A percentile compares a stretch with the other conserved stretches of the same genome.
Conservation (phyloP, 2,113 vertebrate genomes). For the Pseudorectes ferrugineus region DNA sequence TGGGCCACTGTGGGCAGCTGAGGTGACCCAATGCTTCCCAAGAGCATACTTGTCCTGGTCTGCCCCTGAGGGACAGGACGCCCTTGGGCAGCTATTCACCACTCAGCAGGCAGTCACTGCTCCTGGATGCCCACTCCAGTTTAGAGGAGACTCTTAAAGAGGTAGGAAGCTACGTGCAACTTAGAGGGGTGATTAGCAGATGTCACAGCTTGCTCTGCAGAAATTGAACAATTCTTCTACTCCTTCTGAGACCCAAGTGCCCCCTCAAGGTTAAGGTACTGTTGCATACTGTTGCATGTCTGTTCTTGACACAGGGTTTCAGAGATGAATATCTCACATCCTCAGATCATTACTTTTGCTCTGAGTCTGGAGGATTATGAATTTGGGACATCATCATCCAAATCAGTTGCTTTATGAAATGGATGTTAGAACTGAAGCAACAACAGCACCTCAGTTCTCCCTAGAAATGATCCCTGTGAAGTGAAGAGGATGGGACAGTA, state of each 20-base stretch:
- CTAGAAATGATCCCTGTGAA: accelerated
- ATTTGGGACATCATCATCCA: not conserved
- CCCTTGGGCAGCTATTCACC: not conserved
- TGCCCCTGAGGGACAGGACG: not conserved
- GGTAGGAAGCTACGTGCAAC: not conserved
- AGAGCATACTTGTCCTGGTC: not conserved
- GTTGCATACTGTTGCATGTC: not conserved
- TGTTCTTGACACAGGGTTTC: not conserved
- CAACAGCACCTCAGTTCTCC: not conserved
- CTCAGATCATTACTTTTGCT: not conserved
- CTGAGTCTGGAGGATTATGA: not conserved
- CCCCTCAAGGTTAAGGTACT: not conserved
- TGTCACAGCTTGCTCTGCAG: not conserved
- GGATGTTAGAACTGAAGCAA: not conserved
- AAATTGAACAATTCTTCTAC: not conserved
- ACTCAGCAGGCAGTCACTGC: not conserved
- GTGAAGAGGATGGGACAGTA: not conserved
- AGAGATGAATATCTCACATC: not conserved
- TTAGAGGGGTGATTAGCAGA: not conserved
- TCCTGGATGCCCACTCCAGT: not conserved
- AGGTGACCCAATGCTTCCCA: not conserved
- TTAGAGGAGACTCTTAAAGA: not conserved
- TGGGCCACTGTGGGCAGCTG: not conserved
- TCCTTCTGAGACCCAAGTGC: not conserved
- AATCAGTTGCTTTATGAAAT: not conserved